Evolutionary conservation across 1,140 invertebrate species (phyloP), one percentile per base, ranked within the genome.

Genomic region (Pseudomyrmex sp.): DNA sequence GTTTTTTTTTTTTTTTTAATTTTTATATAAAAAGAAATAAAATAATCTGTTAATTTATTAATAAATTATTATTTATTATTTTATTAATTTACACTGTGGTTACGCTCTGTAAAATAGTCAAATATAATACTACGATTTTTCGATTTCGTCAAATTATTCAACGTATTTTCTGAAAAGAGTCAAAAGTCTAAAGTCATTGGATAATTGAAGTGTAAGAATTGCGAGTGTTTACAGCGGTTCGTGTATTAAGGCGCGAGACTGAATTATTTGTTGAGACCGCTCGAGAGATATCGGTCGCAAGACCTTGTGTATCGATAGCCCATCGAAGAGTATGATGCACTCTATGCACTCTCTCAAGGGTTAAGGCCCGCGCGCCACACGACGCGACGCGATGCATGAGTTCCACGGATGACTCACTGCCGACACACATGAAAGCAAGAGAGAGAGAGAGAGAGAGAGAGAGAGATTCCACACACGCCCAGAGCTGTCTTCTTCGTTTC

Each of bases 331-430:
- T 44, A 48, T 18, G n/a, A 46, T 72, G 8, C 48, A 65, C 48
- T 54, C 26, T 69, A 10, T 35, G 15, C 54, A 5, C 35, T 35
- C 35, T 35, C 35, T 70, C 65, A 13, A 61, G 50, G 15, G 50
- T 26, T 54, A 70, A 72, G 76, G 54, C 68, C 44, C 54, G 46
- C 12, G 35, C 73, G 73, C 26, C 18, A 10, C 10, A 20, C 44
- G 46, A 52, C 62, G 63, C 82, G 20, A 62, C 23, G 23, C 63
- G 18, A 61, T 54, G 73, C 66, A 66, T 18, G 58, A 48, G 54
- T 23, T 50, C 44, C 48, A 13, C 18, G 44, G 84, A 62, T 86
- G 85, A 86, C 75, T 86, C 85, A 86, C 77, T 73, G 26, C 18
- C 50, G 18, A 70, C 52, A n/a, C 5, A 35, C 26, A 18, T 18